These are phyloP conservation scores for Myodes glareolus DNA, from an alignment of 2,113 vertebrate species.

Conservation along the genomic window DNA sequence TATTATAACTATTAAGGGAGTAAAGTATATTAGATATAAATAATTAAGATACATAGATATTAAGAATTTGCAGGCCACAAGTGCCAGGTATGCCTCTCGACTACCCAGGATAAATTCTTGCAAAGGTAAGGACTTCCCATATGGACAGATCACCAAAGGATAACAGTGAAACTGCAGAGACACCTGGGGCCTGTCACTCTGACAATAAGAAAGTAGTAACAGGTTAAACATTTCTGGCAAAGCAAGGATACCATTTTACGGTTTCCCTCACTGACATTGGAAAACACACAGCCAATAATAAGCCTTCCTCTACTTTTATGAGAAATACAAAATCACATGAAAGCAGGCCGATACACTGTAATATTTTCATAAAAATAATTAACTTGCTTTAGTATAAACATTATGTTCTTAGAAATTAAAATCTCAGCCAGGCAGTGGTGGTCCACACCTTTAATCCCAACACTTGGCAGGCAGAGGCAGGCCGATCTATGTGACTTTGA, in stretches of 20 bases:
- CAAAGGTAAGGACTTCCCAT: not conserved
- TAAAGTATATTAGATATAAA: not conserved
- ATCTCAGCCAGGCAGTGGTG: not conserved
- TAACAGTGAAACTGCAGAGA: not conserved
- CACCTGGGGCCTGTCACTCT: not conserved
- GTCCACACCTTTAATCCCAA: not conserved
- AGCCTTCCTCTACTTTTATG: not conserved
- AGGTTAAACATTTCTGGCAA: not conserved
- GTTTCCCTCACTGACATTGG: not conserved
- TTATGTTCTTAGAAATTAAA: not conserved
- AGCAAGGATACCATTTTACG: not conserved
- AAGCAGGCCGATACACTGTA: not conserved
- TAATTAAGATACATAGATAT: not conserved
- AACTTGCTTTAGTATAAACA: not conserved
- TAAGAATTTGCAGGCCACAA: not conserved
- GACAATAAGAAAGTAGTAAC: not conserved
- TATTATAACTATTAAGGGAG: no score
- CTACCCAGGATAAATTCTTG: not conserved
- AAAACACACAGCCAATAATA: not conserved
- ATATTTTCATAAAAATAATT: conserved; percentile 4
- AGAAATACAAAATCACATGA: not conserved
- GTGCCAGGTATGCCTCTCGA: not conserved
- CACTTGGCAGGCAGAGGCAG: not conserved
- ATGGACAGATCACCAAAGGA: not conserved
- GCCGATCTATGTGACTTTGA: no score